Conservation (phyloP, 1,140 invertebrate species). For the Octopus bimaculoides region DNA sequence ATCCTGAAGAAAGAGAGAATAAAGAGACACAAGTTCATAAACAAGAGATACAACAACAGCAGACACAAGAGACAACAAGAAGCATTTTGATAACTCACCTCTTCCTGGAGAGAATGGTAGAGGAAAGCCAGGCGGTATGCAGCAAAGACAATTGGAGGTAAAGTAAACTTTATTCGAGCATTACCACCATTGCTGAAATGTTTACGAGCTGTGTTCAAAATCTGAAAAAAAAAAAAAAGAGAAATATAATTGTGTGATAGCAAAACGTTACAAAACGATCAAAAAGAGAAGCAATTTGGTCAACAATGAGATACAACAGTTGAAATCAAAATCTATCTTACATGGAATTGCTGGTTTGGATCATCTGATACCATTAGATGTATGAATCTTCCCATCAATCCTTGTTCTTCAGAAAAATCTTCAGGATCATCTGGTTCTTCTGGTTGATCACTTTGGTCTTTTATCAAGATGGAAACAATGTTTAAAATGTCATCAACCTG, state of each 20-base stretch:
- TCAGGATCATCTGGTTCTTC: conserved; percentile 77
- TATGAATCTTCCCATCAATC: conserved; percentile 83
- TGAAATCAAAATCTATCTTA: conserved; percentile 26
- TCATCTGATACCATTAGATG: conserved; percentile 75
- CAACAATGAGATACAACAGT: too few relatives aligned
- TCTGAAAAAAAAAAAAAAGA: conserved; percentile 58
- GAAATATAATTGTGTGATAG: neutral
- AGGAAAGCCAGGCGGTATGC: conserved; percentile 86
- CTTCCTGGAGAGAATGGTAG: conserved; percentile 71
- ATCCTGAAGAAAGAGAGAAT: conserved; percentile 63
- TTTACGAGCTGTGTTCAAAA: conserved; percentile 74
- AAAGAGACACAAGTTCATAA: neutral
- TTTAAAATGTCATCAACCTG: conserved; percentile 75
- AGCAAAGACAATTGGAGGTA: conserved; percentile 96
- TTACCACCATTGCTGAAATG: conserved; percentile 85
- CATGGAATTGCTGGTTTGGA: conserved; percentile 89
- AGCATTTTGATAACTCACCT: conserved; percentile 61
- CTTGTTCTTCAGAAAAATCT: conserved; percentile 97
- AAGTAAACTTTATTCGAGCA: conserved; percentile 81
- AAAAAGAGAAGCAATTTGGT: neutral
- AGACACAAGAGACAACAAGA: neutral
- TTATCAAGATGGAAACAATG: conserved; percentile 81
- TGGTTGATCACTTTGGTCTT: conserved; percentile 75
- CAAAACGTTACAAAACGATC: neutral
- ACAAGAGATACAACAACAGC: neutral